Percentiles rank a stretch among this genome's conserved stretches.
Conservation (phyloP, 2,113 vertebrate genomes). For the Equus przewalskii region DNA sequence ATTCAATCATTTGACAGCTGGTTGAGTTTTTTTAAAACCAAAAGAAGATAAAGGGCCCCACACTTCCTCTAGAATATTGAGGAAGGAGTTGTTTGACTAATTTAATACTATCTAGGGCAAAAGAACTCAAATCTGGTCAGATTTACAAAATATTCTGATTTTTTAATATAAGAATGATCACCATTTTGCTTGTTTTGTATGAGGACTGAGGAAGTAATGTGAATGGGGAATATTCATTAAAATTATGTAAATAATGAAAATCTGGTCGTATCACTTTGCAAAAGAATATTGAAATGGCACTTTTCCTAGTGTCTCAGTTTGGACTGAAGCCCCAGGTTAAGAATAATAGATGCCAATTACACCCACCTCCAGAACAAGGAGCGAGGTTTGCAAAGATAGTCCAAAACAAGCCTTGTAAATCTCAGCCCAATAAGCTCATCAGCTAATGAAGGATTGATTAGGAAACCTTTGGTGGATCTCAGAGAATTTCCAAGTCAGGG, state of each 20-base stretch:
- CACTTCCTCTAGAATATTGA: conserved; percentile 7
- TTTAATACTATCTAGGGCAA: conserved; percentile 19
- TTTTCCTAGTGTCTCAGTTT: neutral
- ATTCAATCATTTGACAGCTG: conserved; percentile 60
- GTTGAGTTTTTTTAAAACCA: conserved; percentile 8
- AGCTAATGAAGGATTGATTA: neutral
- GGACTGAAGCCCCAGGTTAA: neutral
- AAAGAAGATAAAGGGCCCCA: conserved; percentile 12
- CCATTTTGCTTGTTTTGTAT: conserved; percentile 40
- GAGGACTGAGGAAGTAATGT: neutral
- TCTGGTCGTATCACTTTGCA: neutral
- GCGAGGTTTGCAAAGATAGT: neutral
- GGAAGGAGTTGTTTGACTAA: conserved; percentile 28
- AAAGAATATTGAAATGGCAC: conserved; percentile 57
- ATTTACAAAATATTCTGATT: conserved; percentile 55
- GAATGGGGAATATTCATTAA: conserved; percentile 3
- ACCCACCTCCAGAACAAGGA: neutral
- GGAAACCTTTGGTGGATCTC: neutral
- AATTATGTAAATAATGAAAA: conserved; percentile 51
- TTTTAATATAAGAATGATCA: conserved; percentile 13
- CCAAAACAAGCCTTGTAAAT: neutral
- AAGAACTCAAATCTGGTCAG: conserved; percentile 9
- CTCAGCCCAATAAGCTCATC: neutral
- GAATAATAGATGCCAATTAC: neutral
- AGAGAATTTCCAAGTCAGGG: neutral